phyloP scores from a whole-genome alignment of 2,797 vertebrate species.

The Zenarchopterus dispar region DNA sequence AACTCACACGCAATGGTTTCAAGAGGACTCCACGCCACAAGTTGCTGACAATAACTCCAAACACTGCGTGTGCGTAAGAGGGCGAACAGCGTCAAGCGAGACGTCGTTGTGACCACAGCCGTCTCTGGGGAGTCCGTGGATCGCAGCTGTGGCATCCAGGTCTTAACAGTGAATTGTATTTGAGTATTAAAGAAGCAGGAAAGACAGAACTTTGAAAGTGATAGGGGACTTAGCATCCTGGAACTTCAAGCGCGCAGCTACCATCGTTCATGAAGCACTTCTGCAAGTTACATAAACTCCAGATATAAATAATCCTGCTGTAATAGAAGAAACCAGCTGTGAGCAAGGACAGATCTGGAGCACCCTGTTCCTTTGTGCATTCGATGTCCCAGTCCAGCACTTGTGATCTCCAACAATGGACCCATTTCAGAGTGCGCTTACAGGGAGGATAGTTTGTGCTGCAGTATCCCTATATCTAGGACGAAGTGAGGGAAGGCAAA shows the following conservation, averaged over 20 bases:
- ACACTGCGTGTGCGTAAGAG: conserved; percentile 32
- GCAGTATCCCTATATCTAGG: conserved; percentile 49
- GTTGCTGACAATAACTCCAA: conserved; percentile 28
- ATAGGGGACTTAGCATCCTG: conserved; percentile 34
- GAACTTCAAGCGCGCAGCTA: conserved; percentile 36
- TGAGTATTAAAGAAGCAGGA: conserved; percentile 29
- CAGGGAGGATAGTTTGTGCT: conserved; percentile 43
- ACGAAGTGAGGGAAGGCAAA: conserved; percentile 46
- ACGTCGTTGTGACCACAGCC: conserved; percentile 17
- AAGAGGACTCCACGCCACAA: conserved; percentile 18
- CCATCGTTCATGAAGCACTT: conserved; percentile 57
- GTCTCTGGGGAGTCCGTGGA: conserved; percentile 37
- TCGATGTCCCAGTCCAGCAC: conserved; percentile 63
- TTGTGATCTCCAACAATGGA: conserved; percentile 56
- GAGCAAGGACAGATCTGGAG: conserved; percentile 79
- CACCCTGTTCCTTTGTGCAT: conserved; percentile 79
- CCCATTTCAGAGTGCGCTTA: conserved; percentile 53
- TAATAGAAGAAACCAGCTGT: conserved; percentile 74
- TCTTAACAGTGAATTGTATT: conserved; percentile 36
- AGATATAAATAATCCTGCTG: conserved; percentile 69
- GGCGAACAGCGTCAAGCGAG: conserved; percentile 14
- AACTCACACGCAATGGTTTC: conserved; percentile 4
- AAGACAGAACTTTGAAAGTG: conserved; percentile 33
- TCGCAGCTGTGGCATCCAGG: conserved; percentile 26
- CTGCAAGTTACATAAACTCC: conserved; percentile 65